Conservation (phyloP, 2,113 vertebrate genomes). For the Psittacula cyanocephala region DNA sequence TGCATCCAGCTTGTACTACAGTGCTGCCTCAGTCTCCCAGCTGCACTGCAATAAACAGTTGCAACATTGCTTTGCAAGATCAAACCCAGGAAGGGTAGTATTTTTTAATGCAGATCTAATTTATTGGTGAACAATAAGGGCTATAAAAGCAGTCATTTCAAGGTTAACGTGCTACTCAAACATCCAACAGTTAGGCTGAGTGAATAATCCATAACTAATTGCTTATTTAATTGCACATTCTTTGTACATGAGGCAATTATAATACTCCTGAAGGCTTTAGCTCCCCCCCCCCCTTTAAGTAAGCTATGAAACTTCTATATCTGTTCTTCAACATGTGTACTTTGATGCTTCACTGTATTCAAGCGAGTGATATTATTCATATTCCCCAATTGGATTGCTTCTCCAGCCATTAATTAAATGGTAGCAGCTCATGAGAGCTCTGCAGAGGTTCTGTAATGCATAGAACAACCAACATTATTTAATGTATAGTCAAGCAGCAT, state of each 20-base stretch:
- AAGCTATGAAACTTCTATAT: neutral
- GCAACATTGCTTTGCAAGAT: neutral
- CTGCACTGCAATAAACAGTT: neutral
- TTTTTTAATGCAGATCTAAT: neutral
- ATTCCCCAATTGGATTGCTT: neutral
- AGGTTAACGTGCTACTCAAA: neutral
- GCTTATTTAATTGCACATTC: slow-evolving; percentile 18
- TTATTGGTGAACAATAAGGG: neutral
- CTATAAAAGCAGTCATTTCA: slow-evolving; percentile 13
- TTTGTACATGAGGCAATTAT: neutral
- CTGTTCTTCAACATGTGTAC: neutral
- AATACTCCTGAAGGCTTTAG: neutral
- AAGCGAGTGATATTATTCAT: neutral
- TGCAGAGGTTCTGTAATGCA: neutral
- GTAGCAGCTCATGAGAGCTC: neutral
- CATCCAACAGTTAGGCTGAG: neutral
- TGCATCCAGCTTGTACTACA: neutral
- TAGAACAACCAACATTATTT: neutral
- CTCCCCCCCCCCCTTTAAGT: neutral
- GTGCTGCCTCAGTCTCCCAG: neutral
- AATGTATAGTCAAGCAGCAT: neutral
- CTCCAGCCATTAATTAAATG: neutral
- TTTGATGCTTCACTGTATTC: neutral
- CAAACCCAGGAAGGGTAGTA: neutral
- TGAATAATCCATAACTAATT: slow-evolving; percentile 46